Conservation (phyloP, 1,140 invertebrate genomes). For the Planococcus citri region DNA sequence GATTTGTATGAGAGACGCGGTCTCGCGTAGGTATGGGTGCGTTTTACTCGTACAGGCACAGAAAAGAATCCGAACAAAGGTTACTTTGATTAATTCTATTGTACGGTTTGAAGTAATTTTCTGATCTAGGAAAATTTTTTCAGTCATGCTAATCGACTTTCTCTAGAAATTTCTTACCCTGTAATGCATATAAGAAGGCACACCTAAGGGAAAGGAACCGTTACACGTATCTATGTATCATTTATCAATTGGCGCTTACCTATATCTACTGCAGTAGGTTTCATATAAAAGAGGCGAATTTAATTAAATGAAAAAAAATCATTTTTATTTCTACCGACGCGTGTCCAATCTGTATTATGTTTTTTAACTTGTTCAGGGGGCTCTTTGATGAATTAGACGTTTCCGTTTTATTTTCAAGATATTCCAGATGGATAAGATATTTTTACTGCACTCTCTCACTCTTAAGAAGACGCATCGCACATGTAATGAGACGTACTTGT, state of each 20-base stretch:
- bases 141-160: background rate
- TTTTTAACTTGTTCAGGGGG: background rate
- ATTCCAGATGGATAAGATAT: background rate
- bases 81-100: background rate
- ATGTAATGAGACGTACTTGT: background rate
- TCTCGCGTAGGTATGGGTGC: no score
- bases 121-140: no score
- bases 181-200: no score
- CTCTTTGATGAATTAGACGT: background rate
- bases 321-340: background rate
- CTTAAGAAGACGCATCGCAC: background rate
- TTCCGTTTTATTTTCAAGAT: background rate
- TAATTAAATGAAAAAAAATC: background rate
- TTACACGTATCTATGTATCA: background rate
- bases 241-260: background rate
- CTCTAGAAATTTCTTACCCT: background rate
- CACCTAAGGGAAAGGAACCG: no score
- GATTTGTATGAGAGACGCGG: no score
- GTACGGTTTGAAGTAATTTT: background rate
- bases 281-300: background rate
- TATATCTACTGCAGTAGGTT: no score
- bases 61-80: background rate
- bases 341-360: constrained; percentile 2
- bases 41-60: no score
- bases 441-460: background rate